These are phyloP conservation scores for Gallinago paraguaiae DNA, from an alignment of 2,113 vertebrate genomes.

Conservation along the genomic window DNA sequence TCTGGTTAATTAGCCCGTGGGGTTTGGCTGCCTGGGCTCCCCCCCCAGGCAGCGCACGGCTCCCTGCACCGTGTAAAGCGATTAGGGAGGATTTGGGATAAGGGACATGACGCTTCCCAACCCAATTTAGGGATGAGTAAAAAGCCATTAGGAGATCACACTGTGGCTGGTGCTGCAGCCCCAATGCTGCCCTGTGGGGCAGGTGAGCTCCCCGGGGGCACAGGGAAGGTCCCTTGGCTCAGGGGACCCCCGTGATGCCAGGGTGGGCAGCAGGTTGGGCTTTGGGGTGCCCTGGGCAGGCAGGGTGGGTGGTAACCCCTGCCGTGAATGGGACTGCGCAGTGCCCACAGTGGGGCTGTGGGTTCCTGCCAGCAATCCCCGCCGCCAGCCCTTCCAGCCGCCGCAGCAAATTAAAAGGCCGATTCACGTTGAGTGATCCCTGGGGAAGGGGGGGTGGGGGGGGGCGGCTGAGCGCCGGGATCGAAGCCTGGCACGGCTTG, in stretches of 20 bases:
- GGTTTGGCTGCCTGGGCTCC: background rate
- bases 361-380: constrained; percentile 66
- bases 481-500: constrained; percentile 56
- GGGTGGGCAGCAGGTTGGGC: accelerated
- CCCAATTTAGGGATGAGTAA: constrained; percentile 27
- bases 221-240: background rate
- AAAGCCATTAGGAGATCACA: constrained; percentile 12
- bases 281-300: background rate
- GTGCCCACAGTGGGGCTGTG: constrained; percentile 21
- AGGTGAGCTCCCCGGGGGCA: background rate
- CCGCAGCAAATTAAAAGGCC: constrained; percentile 82
- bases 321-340: background rate
- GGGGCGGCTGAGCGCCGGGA: constrained; percentile 51
- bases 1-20: background rate
- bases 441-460: constrained; percentile 44
- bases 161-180: background rate
- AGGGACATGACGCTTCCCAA: constrained; percentile 22
- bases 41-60: background rate
- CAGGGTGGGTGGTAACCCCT: background rate
- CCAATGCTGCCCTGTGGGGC: background rate
- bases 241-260: background rate
- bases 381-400: constrained; percentile 67
- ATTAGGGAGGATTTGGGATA: constrained; percentile 23
- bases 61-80: background rate
- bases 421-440: constrained; percentile 79